These are phyloP conservation scores for Arenicola marina DNA, from an alignment of 2,888 invertebrate species.

Conservation along the genomic window DNA sequence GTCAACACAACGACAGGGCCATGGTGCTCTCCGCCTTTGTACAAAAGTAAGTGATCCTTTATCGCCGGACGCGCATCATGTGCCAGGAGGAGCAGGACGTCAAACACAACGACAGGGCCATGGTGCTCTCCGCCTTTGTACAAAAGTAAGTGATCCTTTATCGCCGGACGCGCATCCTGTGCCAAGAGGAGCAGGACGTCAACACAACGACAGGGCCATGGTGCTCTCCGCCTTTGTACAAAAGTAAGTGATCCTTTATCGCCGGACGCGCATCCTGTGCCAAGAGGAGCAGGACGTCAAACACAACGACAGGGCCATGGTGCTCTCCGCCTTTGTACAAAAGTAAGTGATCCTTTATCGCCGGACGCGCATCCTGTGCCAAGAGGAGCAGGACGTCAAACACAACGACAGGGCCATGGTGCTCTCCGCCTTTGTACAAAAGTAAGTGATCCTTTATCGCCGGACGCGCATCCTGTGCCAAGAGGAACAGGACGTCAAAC, in stretches of 20 bases:
- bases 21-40: too few species aligned
- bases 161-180: too few species aligned
- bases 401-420: slow-evolving; percentile 78
- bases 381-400: slow-evolving; percentile 84
- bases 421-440: slow-evolving; percentile 86
- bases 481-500: slow-evolving; percentile 82
- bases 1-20: too few species aligned
- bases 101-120: slow-evolving; percentile 71
- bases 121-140: slow-evolving; percentile 89
- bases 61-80: slow-evolving; percentile 82
- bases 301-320: slow-evolving; percentile 75
- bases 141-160: slow-evolving; percentile 68
- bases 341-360: slow-evolving; percentile 54
- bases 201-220: too few species aligned
- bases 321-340: slow-evolving; percentile 89
- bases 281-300: slow-evolving; percentile 87
- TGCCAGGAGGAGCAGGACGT: slow-evolving; percentile 92
- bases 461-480: slow-evolving; percentile 89
- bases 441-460: too few species aligned
- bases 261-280: slow-evolving; percentile 86
- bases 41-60: too few species aligned
- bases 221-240: too few species aligned
- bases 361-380: slow-evolving; percentile 87
- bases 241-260: too few species aligned
- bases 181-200: too few species aligned